Percentiles rank a stretch among this genome's conserved stretches.
phyloP scores from a whole-genome alignment of 2,888 invertebrate genomes.

The Geotrupes spiniger region DNA sequence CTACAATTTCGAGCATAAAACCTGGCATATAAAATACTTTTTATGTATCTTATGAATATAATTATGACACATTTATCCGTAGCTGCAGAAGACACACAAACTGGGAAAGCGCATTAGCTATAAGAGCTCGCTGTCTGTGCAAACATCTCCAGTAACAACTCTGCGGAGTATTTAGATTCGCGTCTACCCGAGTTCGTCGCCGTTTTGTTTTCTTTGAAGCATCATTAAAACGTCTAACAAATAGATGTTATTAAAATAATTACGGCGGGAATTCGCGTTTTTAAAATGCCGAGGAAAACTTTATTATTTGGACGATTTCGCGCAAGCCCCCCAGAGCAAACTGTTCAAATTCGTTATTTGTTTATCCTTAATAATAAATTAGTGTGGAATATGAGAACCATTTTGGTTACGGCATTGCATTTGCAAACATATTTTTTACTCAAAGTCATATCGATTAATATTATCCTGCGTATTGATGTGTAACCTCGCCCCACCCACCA shows the following conservation, averaged over 20 bases:
- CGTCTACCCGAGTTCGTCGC: background rate
- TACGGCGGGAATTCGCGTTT: background rate
- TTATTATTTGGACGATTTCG: no score
- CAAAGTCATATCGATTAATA: no score
- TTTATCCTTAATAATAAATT: no score
- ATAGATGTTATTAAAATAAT: conserved; percentile 1
- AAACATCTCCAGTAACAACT: conserved; percentile 19
- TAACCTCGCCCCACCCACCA: no score
- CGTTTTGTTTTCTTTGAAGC: conserved; percentile 3
- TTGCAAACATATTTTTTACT: no score
- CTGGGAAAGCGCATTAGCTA: conserved; percentile 26
- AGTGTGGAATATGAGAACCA: no score
- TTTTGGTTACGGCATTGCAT: no score
- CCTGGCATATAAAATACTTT: conserved; percentile 40
- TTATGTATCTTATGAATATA: conserved; percentile 42
- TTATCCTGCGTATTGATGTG: no score
- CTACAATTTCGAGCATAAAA: conserved; percentile 41
- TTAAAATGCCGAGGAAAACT: no score
- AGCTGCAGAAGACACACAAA: conserved; percentile 21
- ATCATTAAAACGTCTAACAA: conserved; percentile 1
- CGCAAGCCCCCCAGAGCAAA: no score
- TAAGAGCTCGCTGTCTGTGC: conserved; percentile 23
- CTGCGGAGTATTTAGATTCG: background rate
- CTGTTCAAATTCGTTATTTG: no score
- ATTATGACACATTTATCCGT: conserved; percentile 39